Evolutionary conservation across 1,140 invertebrate genomes (phyloP).

Genomic region (Anastrepha ludens): DNA sequence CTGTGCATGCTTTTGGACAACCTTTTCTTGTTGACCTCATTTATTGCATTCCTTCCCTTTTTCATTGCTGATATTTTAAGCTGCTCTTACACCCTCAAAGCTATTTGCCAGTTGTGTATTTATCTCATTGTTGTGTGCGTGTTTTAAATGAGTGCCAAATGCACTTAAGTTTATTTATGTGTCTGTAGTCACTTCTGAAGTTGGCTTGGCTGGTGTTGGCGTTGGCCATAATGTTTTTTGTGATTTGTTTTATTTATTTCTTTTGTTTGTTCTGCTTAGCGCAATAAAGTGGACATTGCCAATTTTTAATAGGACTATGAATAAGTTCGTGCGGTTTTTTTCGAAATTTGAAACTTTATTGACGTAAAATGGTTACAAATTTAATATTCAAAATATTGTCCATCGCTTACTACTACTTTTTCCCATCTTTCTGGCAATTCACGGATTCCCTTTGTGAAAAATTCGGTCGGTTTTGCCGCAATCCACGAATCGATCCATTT

Average conservation of each 20-base stretch:
- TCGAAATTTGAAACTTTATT: no score
- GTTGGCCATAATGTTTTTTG: not conserved
- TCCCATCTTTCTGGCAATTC: no score
- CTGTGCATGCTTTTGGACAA: slow-evolving; percentile 4
- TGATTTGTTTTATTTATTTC: not conserved
- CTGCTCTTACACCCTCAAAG: slow-evolving; percentile 9
- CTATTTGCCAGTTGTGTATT: not conserved
- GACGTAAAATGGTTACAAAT: no score
- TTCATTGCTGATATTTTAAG: slow-evolving; percentile 43
- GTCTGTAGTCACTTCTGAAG: slow-evolving; percentile 7
- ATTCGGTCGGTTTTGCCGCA: no score
- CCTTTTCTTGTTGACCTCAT: slow-evolving; percentile 15
- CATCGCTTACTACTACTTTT: no score
- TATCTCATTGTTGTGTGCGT: not conserved
- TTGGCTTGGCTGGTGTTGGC: not conserved
- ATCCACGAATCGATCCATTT: no score
- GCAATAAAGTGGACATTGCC: slow-evolving; percentile 36
- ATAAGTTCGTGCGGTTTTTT: no score
- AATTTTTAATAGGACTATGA: no score
- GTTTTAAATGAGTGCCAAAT: slow-evolving; percentile 32
- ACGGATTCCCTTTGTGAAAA: no score
- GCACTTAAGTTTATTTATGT: slow-evolving; percentile 40
- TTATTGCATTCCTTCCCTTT: slow-evolving; percentile 4
- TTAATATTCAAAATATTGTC: no score
- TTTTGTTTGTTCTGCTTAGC: not conserved